These are phyloP conservation scores for Morone chrysops DNA, from an alignment of 2,113 vertebrate species.

Conservation along the genomic window DNA sequence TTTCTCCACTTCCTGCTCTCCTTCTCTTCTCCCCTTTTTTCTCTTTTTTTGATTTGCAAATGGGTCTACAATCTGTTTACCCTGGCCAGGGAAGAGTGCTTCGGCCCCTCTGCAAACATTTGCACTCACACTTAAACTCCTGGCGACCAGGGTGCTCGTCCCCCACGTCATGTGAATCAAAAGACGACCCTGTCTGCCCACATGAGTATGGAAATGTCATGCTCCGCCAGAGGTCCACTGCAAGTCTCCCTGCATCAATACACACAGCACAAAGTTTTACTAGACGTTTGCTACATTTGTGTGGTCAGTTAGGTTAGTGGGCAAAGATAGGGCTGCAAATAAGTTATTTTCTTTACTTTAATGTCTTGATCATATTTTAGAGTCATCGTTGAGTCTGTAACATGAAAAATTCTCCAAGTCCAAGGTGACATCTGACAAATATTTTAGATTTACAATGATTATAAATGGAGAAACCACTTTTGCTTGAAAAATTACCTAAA, in stretches of 20 bases:
- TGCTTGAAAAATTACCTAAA: not conserved
- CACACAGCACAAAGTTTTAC: constrained; percentile 9
- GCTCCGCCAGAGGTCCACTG: constrained; percentile 31
- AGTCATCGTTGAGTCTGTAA: not conserved
- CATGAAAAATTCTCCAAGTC: too few species aligned
- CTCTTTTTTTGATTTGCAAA: constrained; percentile 85
- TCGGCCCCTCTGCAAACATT: constrained; percentile 85
- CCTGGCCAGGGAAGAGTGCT: constrained; percentile 79
- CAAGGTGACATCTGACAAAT: too few species aligned
- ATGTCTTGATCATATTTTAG: not conserved
- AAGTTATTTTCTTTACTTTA: not conserved
- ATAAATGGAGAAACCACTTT: not conserved
- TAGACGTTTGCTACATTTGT: not conserved
- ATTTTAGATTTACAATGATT: too few species aligned
- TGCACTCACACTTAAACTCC: constrained; percentile 82
- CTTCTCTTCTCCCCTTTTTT: constrained; percentile 63
- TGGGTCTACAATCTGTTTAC: constrained; percentile 86
- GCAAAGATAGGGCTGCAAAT: not conserved
- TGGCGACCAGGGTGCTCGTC: constrained; percentile 65
- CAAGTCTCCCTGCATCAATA: constrained; percentile 13
- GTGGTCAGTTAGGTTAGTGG: not conserved
- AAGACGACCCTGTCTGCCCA: constrained; percentile 67
- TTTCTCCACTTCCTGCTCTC: constrained; percentile 82
- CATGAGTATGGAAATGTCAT: constrained; percentile 71
- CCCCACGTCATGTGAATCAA: constrained; percentile 74